Base-by-base conservation (phyloP, 2,113 vertebrate genomes). In the Fulmarus glacialis region DNA sequence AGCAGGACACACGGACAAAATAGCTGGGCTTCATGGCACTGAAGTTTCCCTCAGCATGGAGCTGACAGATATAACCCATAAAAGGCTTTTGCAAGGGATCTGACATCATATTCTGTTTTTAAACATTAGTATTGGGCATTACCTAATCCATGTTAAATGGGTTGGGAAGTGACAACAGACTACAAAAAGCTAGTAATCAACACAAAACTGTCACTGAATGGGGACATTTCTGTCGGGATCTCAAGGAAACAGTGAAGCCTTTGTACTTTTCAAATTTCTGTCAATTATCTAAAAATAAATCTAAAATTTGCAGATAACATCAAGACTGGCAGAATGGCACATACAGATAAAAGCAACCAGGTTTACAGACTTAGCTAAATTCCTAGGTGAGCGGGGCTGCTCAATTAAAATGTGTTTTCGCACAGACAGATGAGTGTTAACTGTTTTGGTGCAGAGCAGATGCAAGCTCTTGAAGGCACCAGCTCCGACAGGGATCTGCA, bases 221-320 rank as follows among this genome's bases (percentile, higher is more conserved):
- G 56, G 91, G 82, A 91, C 63, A n/a, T 90, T 94, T 80, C 87
- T 96, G 78, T 48, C 2, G 4, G 82, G 82, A 88, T 68, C 4
- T 62, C 82, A 95, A 75, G 90, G 66, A 80, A 93, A 29, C 15
- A 26, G 53, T 42, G 67, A 72, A 93, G 88, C 82, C 79, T 94
- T 95, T 95, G 94, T 94, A 60, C 92, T 96, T 90, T 38, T 82
- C 85, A 96, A 85, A 87, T 94, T 90, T 80, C 92, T 82, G 53
- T 87, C 87, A 91, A 85, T 93, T 94, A 94, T 59, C 93, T 87
- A 95, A 95, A 97, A 97, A 97, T 84, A 94, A 89, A 94, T 16
- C 77, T 4, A 4, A 74, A 91, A 72, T 93, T 91, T 89, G 78
- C 84, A 89, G 96, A 82, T 81, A 83, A 19, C 56, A 79, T 60